Percentiles rank a stretch among this genome's conserved stretches.
Conservation (phyloP, 1,140 invertebrate species). For the Lanistes nyassanus region DNA sequence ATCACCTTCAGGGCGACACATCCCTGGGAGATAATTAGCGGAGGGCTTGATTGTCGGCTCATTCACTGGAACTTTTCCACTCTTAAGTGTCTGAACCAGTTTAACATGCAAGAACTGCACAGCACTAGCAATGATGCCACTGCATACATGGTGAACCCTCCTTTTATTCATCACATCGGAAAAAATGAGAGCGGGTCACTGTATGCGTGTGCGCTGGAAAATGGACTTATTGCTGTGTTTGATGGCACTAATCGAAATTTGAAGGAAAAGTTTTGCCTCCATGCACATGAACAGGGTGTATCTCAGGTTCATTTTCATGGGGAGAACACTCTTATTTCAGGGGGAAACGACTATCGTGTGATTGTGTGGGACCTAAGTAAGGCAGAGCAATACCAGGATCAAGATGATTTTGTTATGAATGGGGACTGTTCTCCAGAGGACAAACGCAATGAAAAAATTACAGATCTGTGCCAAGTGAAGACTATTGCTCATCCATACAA, state of each 20-base stretch:
- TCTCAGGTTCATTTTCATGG: slow-evolving; percentile 57
- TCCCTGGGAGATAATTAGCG: slow-evolving; percentile 57
- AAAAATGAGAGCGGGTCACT: slow-evolving; percentile 45
- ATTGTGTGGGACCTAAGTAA: slow-evolving; percentile 57
- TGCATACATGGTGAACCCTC: slow-evolving; percentile 59
- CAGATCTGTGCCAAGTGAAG: slow-evolving; percentile 42
- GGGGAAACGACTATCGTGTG: slow-evolving; percentile 57
- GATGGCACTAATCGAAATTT: slow-evolving; percentile 48
- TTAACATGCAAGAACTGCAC: slow-evolving; percentile 61
- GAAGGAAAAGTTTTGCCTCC: slow-evolving; percentile 45
- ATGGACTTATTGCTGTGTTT: slow-evolving; percentile 57
- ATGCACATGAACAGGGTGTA: slow-evolving; percentile 58
- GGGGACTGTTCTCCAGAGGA: slow-evolving; percentile 35
- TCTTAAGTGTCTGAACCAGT: slow-evolving; percentile 53
- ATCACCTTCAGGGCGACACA: slow-evolving; percentile 51
- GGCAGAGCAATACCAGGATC: slow-evolving; percentile 29
- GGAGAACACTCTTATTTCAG: slow-evolving; percentile 47
- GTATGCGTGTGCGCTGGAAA: slow-evolving; percentile 59
- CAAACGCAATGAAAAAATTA: slow-evolving; percentile 30
- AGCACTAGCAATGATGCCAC: slow-evolving; percentile 40
- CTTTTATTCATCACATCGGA: slow-evolving; percentile 57
- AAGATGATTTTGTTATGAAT: slow-evolving; percentile 24
- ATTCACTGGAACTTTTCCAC: slow-evolving; percentile 62
- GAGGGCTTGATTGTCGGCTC: slow-evolving; percentile 58
- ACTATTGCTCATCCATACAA: slow-evolving; percentile 48